Base-by-base conservation (phyloP, 2,113 vertebrate genomes). In the Trachemys scripta region DNA sequence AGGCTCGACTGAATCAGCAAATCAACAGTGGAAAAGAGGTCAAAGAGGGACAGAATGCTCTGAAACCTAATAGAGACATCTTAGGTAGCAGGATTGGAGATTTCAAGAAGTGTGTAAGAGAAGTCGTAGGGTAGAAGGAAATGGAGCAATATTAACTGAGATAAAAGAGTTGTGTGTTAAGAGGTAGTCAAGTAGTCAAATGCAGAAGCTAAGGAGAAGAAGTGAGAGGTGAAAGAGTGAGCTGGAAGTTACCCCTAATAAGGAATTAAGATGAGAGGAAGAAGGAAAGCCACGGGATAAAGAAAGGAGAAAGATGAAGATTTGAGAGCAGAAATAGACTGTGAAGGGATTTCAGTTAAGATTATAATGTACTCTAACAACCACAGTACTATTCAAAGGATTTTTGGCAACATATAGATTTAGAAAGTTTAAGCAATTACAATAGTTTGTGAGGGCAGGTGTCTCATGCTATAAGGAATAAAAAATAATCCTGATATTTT, bases 331-430 rank as follows among this genome's bases (percentile, higher is more conserved):
- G 82, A 86, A 93, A 81, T 29, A 88, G 59, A 90, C 84, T 89
- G 75, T 84, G 82, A 95, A 90, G 82, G 57, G 90, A 87, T 90
- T 85, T 35, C 47, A 95, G 19, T 90, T 95, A 95, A 84, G 75
- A 91, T 92, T 96, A 89, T n/a, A 83, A 42, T n/a, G 47, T 42
- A 82, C 53, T 88, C 1, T 86, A 86, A 84, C 80, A 65, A 87
- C 38, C 38, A 53, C 8, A 84, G 38, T 72, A 81, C 27, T 6
- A 88, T 56, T 89, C 50, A 79, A 90, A 92, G 19, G n/a, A 84
- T 93, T 56, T 80, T 84, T 90, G 45, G 45, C 59, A n/a, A 88
- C 83, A 24, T 72, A 62, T 22, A 56, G 59, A 38, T 38, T 20
- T 72, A 78, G 87, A 57, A 47, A 84, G 27, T 27, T 89, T 53